Evolutionary conservation across 1,140 invertebrate genomes (phyloP).

Genomic region (Drosophila varians): DNA sequence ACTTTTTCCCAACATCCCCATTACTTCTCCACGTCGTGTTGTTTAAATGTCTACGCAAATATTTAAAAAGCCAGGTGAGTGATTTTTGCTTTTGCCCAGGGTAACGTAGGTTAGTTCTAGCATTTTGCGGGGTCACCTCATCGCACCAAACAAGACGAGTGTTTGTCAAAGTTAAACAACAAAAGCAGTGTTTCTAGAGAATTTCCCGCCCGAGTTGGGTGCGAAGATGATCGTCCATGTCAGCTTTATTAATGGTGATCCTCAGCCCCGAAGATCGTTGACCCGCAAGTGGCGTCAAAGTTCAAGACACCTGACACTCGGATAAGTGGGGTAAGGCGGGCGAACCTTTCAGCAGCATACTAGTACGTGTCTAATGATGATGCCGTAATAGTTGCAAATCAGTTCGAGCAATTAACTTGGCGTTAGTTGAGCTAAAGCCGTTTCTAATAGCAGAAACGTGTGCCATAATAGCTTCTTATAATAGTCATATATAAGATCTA

Average conservation of each 20-base stretch:
- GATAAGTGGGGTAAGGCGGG: constrained; percentile 19
- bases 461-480: constrained; percentile 31
- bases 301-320: constrained; percentile 46
- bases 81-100: constrained; percentile 7
- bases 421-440: constrained; percentile 9
- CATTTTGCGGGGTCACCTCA: constrained; percentile 7
- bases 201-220: constrained; percentile 13
- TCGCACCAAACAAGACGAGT: constrained; percentile 10
- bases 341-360: background rate
- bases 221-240: background rate
- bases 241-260: background rate
- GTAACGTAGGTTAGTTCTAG: constrained; percentile 46
- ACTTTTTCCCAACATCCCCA: constrained; percentile 9
- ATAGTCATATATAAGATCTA: constrained; percentile 8
- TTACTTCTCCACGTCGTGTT: constrained; percentile 1
- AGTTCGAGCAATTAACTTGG: constrained; percentile 46
- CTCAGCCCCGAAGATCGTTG: constrained; percentile 35
- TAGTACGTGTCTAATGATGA: constrained; percentile 38
- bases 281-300: constrained; percentile 37
- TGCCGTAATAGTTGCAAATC: constrained; percentile 54
- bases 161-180: constrained; percentile 34
- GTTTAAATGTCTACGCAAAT: constrained; percentile 26
- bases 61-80: constrained; percentile 33
- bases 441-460: constrained; percentile 51
- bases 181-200: constrained; percentile 1